These are phyloP conservation scores for Laspeyria flexula DNA, from an alignment of 2,888 invertebrate genomes.

Conservation along the genomic window DNA sequence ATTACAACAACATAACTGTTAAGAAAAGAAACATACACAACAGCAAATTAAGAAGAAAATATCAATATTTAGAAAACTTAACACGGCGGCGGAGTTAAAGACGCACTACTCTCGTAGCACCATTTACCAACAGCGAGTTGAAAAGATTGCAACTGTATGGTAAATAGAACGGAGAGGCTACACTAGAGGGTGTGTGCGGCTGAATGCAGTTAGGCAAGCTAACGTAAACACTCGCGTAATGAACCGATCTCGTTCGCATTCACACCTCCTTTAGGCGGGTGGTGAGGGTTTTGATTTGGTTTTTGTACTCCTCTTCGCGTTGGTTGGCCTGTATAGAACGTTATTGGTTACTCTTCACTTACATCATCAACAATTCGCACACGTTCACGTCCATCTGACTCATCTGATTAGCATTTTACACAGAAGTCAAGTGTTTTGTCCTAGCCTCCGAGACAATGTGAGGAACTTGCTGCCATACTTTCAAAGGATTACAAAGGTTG, in stretches of 20 bases:
- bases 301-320: slow-evolving; percentile 99
- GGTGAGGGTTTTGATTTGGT: slow-evolving; percentile 99
- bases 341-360: slow-evolving; percentile 53
- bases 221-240: slow-evolving; percentile 69
- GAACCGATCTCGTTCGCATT: slow-evolving; percentile 68
- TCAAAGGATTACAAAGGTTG: slow-evolving; percentile 59
- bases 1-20: slow-evolving; percentile 53
- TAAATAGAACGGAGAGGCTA: slow-evolving; percentile 59
- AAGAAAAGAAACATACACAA: slow-evolving; percentile 61
- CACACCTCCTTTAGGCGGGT: slow-evolving; percentile 99
- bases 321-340: slow-evolving; percentile 95
- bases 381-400: slow-evolving; percentile 28
- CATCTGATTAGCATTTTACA: slow-evolving; percentile 37
- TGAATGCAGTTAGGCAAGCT: slow-evolving; percentile 81
- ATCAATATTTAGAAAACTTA: slow-evolving; percentile 56
- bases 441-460: slow-evolving; percentile 31
- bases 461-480: slow-evolving; percentile 22
- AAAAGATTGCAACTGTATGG: slow-evolving; percentile 34
- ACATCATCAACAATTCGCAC: slow-evolving; percentile 4
- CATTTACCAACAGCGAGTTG: slow-evolving; percentile 55
- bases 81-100: slow-evolving; percentile 59
- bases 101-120: slow-evolving; percentile 64
- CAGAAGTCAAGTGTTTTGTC: slow-evolving; percentile 27
- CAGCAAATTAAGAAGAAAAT: slow-evolving; percentile 57
- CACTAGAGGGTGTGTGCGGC: slow-evolving; percentile 62